Percentiles rank a stretch among this genome's conserved stretches.
Evolutionary conservation across 2,888 invertebrate species (phyloP).

Genomic region (Ormyrus rosae): DNA sequence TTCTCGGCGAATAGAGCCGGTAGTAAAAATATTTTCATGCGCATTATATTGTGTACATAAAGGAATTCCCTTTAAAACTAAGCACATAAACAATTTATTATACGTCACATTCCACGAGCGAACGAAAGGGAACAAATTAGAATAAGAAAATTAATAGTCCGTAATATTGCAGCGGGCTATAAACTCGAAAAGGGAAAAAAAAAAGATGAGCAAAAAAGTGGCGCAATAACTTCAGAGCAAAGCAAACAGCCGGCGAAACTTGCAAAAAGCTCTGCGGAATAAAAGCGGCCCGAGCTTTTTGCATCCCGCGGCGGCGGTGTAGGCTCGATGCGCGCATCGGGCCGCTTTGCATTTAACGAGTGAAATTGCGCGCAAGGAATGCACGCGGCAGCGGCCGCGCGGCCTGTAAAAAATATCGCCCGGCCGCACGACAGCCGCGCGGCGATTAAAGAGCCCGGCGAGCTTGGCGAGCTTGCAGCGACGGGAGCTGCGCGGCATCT

Average conservation of each 20-base stretch:
- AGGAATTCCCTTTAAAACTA: too few species aligned
- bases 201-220: too few species aligned
- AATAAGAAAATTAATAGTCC: too few species aligned
- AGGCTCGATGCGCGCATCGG: not conserved
- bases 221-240: conserved; percentile 6
- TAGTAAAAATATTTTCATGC: too few species aligned
- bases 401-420: too few species aligned
- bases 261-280: not conserved
- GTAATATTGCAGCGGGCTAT: too few species aligned
- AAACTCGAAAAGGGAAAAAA: not conserved
- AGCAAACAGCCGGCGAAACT: not conserved
- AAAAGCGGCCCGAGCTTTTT: conserved; percentile 8
- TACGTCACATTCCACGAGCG: too few species aligned
- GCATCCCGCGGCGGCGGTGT: not conserved
- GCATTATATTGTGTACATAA: too few species aligned
- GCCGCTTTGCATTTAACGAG: conserved; percentile 38
- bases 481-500: too few species aligned
- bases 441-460: conserved; percentile 29
- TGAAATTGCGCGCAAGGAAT: conserved; percentile 37
- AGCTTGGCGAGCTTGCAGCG: not conserved
- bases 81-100: too few species aligned
- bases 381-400: not conserved
- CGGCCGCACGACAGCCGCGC: not conserved
- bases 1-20: too few species aligned
- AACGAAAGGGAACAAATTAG: too few species aligned